Evolutionary conservation across 1,140 invertebrate species (phyloP), one percentile per base, ranked within the genome.

Genomic region (Trachymyrmex septentrionalis): DNA sequence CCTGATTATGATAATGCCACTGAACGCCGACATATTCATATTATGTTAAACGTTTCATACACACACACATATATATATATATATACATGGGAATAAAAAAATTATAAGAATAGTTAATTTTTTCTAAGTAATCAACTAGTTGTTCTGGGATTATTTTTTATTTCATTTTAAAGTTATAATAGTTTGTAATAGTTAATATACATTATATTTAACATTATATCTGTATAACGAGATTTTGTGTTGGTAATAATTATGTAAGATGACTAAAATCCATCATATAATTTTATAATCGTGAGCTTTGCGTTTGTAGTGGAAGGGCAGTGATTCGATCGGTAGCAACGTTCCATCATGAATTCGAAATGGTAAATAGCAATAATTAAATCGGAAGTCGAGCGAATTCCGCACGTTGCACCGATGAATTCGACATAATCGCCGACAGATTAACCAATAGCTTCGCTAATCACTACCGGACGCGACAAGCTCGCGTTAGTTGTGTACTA

Each of bases 331-430:
- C 88, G 78, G 66, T 86, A 57, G 71, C 80, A 85, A 82, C 87
- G 89, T 78, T 76, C 76, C 86, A 82, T 90, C 88, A 77, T 82
- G 88, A 91, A 91, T 91, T 91, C 89, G 89, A 90, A 91, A 90
- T 91, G 90, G 89, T 91, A 91, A 91, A 91, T 91, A 90, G 90
- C 89, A 91, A 91, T 91, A 91, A 91, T 91, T 91, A 91, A 91
- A 90, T 91, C 90, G 89, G 90, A 91, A 91, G 89, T 91, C 85
- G 90, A 88, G 89, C 90, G 90, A 91, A 91, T 88, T 91, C 87
- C 90, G 89, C 84, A 87, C 90, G 89, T 90, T 91, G 82, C 87
- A 66, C 84, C 87, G 84, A 88, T 91, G 90, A 91, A 91, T 91
- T 91, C 90, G 86, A 90, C 90, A 88, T 91, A 91, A 91, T 91